These are phyloP conservation scores for Hystrix brachyura DNA, from an alignment of 2,113 vertebrate species.

Conservation along the genomic window DNA sequence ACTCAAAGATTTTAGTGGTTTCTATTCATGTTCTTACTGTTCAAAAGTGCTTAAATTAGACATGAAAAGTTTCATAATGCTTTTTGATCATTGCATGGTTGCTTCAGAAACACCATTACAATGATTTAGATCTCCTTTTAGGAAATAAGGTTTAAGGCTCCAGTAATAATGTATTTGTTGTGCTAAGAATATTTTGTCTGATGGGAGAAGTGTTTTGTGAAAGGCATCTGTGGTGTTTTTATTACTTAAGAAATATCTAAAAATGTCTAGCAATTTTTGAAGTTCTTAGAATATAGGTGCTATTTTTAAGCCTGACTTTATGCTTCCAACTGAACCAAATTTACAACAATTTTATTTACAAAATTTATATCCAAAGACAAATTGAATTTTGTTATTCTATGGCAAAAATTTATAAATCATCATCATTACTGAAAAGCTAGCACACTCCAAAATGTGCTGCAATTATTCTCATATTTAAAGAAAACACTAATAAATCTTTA, in stretches of 20 bases:
- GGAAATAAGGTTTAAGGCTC: slow-evolving; percentile 63
- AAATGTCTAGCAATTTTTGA: background rate
- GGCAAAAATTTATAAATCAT: background rate
- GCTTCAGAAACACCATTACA: slow-evolving; percentile 62
- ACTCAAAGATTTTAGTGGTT: slow-evolving; percentile 49
- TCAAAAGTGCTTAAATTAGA: slow-evolving; percentile 53
- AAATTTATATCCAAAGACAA: background rate
- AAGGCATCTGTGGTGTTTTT: slow-evolving; percentile 31
- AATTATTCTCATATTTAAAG: background rate
- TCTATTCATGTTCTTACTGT: slow-evolving; percentile 30
- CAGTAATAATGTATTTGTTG: slow-evolving; percentile 15
- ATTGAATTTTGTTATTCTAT: background rate
- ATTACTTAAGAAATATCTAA: slow-evolving; percentile 25
- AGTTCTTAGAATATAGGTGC: background rate
- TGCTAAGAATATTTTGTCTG: background rate
- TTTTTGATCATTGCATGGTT: background rate
- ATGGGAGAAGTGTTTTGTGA: slow-evolving; percentile 40
- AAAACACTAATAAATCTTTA: background rate
- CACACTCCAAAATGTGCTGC: rapidly evolving
- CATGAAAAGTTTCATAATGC: slow-evolving; percentile 54
- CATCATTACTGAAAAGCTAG: background rate
- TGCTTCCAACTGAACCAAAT: background rate
- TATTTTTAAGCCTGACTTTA: background rate
- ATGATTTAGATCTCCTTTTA: slow-evolving; percentile 64
- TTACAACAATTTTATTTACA: slow-evolving; percentile 24